Conservation (phyloP, 2,888 invertebrate genomes). For the Drosophila tanythrix region DNA sequence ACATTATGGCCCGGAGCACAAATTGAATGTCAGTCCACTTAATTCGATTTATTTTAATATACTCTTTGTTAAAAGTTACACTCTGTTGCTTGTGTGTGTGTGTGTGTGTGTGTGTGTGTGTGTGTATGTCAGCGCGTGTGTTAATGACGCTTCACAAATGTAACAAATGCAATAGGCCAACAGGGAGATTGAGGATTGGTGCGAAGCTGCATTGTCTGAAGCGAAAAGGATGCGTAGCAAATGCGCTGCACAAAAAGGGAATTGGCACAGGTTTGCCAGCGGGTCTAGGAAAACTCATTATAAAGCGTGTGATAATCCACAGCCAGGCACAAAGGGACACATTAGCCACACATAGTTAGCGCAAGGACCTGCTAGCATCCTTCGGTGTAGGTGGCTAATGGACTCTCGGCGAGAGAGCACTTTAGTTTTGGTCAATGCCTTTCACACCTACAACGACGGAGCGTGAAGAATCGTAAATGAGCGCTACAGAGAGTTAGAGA, state of each 20-base stretch:
- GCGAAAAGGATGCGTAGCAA: slow-evolving; percentile 64
- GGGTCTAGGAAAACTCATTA: slow-evolving; percentile 71
- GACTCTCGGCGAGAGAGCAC: slow-evolving; percentile 47
- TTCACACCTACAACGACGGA: slow-evolving; percentile 68
- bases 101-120: not conserved
- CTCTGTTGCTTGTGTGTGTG: slow-evolving; percentile 19
- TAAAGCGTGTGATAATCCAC: slow-evolving; percentile 79
- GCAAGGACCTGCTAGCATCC: slow-evolving; percentile 51
- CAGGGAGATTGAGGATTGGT: slow-evolving; percentile 14
- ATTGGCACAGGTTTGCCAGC: slow-evolving; percentile 80
- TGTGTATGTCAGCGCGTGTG: slow-evolving; percentile 46
- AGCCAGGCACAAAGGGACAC: slow-evolving; percentile 61
- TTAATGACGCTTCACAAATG: slow-evolving; percentile 67
- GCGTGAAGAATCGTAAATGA: slow-evolving; percentile 81
- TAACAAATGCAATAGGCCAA: slow-evolving; percentile 28
- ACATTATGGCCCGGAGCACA: slow-evolving; percentile 54
- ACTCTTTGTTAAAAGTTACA: slow-evolving; percentile 36
- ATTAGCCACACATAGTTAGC: slow-evolving; percentile 82
- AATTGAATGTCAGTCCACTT: slow-evolving; percentile 67
- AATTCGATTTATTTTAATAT: slow-evolving; percentile 73
- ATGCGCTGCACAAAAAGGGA: slow-evolving; percentile 48
- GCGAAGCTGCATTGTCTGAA: slow-evolving; percentile 54
- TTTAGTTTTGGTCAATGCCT: slow-evolving; percentile 76
- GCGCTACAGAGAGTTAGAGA: slow-evolving; percentile 17
- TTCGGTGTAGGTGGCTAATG: slow-evolving; percentile 75